These are phyloP conservation scores for Ariopsis seemanni DNA, from an alignment of 2,113 vertebrate species.

Conservation along the genomic window DNA sequence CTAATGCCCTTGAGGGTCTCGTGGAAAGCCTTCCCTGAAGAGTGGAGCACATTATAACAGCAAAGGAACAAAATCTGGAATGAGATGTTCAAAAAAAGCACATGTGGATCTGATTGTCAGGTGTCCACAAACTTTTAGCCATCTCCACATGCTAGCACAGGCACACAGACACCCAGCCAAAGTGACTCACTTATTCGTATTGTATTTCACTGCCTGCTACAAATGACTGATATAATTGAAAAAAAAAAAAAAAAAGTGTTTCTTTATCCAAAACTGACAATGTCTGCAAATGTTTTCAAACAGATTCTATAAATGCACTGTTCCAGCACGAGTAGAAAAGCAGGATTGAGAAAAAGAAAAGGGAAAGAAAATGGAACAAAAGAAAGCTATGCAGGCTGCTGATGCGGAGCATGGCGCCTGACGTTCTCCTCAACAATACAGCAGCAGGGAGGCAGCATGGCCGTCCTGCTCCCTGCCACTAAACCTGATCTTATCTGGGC, in stretches of 20 bases:
- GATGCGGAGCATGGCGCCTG: background rate
- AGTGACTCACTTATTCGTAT: no score
- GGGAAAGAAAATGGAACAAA: background rate
- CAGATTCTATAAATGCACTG: background rate
- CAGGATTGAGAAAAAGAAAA: background rate
- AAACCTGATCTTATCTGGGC: conserved; percentile 78
- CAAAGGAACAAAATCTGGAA: background rate
- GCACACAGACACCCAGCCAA: background rate
- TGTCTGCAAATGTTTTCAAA: background rate
- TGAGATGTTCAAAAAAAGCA: background rate
- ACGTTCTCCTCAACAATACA: conserved; percentile 35
- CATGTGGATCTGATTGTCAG: background rate
- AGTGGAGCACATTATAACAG: background rate
- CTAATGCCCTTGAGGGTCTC: background rate
- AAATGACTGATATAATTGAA: background rate
- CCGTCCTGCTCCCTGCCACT: conserved; percentile 58
- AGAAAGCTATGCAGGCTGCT: conserved; percentile 39
- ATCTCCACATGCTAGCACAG: background rate
- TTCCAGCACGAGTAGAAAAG: background rate
- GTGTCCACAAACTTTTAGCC: background rate
- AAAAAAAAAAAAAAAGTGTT: background rate
- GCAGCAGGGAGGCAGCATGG: conserved; percentile 26
- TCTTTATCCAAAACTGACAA: background rate
- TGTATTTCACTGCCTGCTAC: background rate
- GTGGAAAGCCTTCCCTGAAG: background rate